phyloP scores from a whole-genome alignment of 2,888 invertebrate genomes.

The Caenorhabditis sp. region DNA sequence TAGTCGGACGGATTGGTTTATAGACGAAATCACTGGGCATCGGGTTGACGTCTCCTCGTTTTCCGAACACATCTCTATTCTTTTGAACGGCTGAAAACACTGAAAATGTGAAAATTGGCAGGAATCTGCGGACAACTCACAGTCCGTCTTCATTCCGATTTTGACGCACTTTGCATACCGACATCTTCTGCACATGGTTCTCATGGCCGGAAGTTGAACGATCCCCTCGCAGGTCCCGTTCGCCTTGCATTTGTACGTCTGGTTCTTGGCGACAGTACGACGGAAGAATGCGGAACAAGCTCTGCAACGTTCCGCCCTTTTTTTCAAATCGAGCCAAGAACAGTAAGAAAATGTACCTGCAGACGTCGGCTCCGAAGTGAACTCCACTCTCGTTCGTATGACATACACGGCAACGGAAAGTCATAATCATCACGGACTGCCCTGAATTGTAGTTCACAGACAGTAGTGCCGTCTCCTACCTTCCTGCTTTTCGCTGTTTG shows the following conservation, averaged over 20 bases:
- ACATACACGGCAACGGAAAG: not conserved
- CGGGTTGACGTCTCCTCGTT: not conserved
- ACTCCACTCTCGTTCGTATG: not conserved
- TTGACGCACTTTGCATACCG: slow-evolving; percentile 67
- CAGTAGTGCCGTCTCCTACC: not conserved
- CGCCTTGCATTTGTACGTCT: slow-evolving; percentile 68
- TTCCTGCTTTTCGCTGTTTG: slow-evolving; percentile 2
- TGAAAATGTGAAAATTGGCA: not conserved
- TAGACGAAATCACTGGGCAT: not conserved
- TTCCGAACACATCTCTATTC: slow-evolving; percentile 51
- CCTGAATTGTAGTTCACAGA: too few relatives aligned
- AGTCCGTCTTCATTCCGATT: slow-evolving; percentile 71
- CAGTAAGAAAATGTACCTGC: not conserved
- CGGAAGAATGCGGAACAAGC: slow-evolving; percentile 76
- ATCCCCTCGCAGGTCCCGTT: slow-evolving; percentile 63
- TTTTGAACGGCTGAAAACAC: slow-evolving; percentile 48
- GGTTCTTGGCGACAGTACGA: slow-evolving; percentile 69
- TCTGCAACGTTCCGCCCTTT: too few relatives aligned
- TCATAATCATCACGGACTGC: too few relatives aligned
- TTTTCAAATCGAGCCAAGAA: too few relatives aligned
- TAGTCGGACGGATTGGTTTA: slow-evolving; percentile 4
- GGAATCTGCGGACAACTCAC: not conserved
- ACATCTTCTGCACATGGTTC: slow-evolving; percentile 74
- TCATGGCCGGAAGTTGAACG: slow-evolving; percentile 56
- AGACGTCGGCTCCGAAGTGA: slow-evolving; percentile 8